Evolutionary conservation across 2,888 invertebrate genomes (phyloP), one percentile per base, ranked within the genome.

Genomic region (Mesodorylaimus sp.): DNA sequence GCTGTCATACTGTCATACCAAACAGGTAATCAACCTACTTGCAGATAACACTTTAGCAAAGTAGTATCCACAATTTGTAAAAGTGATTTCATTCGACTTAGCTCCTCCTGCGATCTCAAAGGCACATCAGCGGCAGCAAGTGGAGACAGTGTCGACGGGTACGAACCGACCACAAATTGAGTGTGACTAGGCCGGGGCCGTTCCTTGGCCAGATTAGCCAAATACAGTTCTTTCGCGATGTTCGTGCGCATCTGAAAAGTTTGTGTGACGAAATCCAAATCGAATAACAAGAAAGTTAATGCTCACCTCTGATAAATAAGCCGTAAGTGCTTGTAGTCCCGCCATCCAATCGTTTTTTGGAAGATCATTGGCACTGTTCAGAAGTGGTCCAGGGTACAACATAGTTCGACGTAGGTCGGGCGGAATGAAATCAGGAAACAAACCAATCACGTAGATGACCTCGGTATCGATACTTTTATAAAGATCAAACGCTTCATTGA

Each of bases 11-110:
- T 32, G 10, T 13, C 32, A 13, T 10, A 13, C 16, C 16, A n/a
- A n/a, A n/a, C n/a, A n/a, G n/a, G n/a, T n/a, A n/a, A n/a, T n/a
- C n/a, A n/a, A n/a, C 56, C 60, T 69, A 82, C 85, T 77, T 86
- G 83, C 52, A 97, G 74, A 70, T 95, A 97, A 65, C 95, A 95
- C 68, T 95, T 95, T 10, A 97, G 73, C 47, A 97, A 72, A 0
- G 93, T 93, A 0, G 95, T 97, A 66, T 97, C 97, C 52, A 97
- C 89, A 50, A 95, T 82, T 68, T 89, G 88, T 52, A 91, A 68
- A 27, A 84, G 70, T 56, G 79, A 77, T 54, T 76, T 74, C 10
- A 75, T 76, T 27, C 47, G n/a, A 36, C 21, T 3, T 10, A n/a
- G n/a, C n/a, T n/a, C n/a, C n/a, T n/a, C n/a, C n/a, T n/a, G n/a